Evolutionary conservation across 2,888 invertebrate species (phyloP).

Genomic region (Molorchus minor): DNA sequence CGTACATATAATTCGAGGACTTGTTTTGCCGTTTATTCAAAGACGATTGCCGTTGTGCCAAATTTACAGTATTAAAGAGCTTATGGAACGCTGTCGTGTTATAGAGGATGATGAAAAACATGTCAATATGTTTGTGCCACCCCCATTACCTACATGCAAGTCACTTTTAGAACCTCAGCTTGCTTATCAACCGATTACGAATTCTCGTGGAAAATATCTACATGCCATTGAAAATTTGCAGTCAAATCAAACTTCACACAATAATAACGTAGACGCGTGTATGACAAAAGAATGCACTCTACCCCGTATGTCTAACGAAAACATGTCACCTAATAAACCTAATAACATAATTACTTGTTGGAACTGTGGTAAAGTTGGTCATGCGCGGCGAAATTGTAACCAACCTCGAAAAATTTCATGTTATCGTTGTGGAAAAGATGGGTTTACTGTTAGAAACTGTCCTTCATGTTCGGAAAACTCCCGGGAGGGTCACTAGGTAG

Average conservation of each 20-base stretch:
- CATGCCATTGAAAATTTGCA: too few relatives aligned
- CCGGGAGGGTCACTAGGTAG: neutral
- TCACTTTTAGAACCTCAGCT: neutral
- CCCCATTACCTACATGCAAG: neutral
- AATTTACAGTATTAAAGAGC: conserved; percentile 1
- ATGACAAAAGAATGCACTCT: too few relatives aligned
- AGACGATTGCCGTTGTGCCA: neutral
- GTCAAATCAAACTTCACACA: too few relatives aligned
- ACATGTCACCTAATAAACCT: too few relatives aligned
- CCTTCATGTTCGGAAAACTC: conserved; percentile 5
- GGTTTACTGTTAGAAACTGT: neutral
- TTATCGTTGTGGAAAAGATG: neutral
- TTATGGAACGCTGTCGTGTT: neutral
- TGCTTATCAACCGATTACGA: neutral
- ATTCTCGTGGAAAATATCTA: too few relatives aligned
- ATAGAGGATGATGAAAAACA: neutral
- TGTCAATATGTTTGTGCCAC: neutral
- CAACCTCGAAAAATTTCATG: neutral
- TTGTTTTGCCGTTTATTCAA: too few relatives aligned
- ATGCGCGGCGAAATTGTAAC: neutral
- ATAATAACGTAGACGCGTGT: too few relatives aligned
- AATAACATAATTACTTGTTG: neutral
- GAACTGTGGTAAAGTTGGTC: conserved; percentile 3
- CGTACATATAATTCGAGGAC: too few relatives aligned
- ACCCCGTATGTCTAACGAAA: too few relatives aligned